Percentiles rank a stretch among this genome's conserved stretches.
Conservation (phyloP, 2,113 vertebrate species). For the Machaerirhynchus nigripectus region DNA sequence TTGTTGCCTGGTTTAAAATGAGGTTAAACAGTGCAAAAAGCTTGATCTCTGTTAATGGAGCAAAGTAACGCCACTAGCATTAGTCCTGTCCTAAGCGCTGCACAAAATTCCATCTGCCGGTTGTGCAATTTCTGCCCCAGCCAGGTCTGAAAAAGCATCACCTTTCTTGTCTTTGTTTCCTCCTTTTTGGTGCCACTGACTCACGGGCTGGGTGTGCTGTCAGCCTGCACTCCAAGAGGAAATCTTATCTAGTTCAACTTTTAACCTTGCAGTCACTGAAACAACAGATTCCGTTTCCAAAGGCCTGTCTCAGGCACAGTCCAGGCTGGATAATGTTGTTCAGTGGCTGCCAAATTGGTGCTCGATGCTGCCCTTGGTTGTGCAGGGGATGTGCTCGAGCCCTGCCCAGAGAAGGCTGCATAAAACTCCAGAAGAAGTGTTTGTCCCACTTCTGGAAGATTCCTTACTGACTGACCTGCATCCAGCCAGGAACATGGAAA, state of each 20-base stretch:
- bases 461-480: not conserved
- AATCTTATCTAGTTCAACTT: constrained; percentile 42
- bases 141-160: not conserved
- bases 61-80: not conserved
- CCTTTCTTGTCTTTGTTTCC: constrained; percentile 4
- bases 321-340: not conserved
- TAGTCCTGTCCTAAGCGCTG: not conserved
- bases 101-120: not conserved
- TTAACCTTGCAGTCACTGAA: constrained; percentile 40
- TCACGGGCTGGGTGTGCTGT: constrained; percentile 24
- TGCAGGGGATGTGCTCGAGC: not conserved
- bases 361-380: not conserved
- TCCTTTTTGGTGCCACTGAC: constrained; percentile 40
- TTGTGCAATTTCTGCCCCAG: not conserved
- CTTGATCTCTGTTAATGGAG: not conserved
- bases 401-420: not conserved
- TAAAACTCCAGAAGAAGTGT: not conserved
- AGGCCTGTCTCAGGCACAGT: not conserved
- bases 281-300: not conserved
- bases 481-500: not conserved
- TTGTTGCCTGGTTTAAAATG: not conserved
- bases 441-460: not conserved
- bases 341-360: not conserved
- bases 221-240: constrained; percentile 20
- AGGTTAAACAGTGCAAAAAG: not conserved